Evolutionary conservation across 2,113 vertebrate species (phyloP), one percentile per base, ranked within the genome.

Genomic region (Hyla sarda): DNA sequence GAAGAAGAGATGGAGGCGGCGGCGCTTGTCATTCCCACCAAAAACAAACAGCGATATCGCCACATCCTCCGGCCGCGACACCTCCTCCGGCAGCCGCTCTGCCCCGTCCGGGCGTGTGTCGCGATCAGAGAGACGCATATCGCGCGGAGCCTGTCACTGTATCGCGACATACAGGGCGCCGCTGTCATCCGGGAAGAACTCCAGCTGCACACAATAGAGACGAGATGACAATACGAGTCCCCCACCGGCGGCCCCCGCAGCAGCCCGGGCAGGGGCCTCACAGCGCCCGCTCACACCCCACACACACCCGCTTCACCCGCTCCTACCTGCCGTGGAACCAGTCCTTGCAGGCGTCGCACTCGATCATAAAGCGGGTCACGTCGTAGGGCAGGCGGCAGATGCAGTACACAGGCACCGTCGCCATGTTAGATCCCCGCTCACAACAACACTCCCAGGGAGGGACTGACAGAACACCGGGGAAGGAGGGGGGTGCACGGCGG

Each of bases 281-380:
- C 17, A 87, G 56, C 69, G 82, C 48, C 41, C n/a, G 47, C 74
- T 78, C 87, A 82, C 87, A 88, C 80, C 80, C 88, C 47, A 9
- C 78, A 87, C 90, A 90, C 89, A 60, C 90, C 89, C 88, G 88
- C 82, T 19, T 84, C 87, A 74, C 50, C 85, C 73, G 82, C 80
- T 86, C 74, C 96, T 97, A 97, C 97, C 97, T 98, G 95, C 97
- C 97, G 94, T 98, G 97, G 92, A 98, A 98, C 97, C 97, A 98
- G 95, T 98, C 97, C 92, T 98, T 97, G 93, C 97, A 98, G 88
- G 95, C 96, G 88, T 98, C 97, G 95, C 97, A 98, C 91, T 98
- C 97, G 95, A 98, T 98, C 97, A 98, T 98, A 92, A 98, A 98
- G 94, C 97, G 96, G 94, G 95, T 97, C 93, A 98, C 97, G 95